Percentiles rank a stretch among this genome's conserved stretches.
These are phyloP conservation scores for Lithophane leautieri DNA, from an alignment of 2,888 invertebrate genomes.

Conservation along the genomic window DNA sequence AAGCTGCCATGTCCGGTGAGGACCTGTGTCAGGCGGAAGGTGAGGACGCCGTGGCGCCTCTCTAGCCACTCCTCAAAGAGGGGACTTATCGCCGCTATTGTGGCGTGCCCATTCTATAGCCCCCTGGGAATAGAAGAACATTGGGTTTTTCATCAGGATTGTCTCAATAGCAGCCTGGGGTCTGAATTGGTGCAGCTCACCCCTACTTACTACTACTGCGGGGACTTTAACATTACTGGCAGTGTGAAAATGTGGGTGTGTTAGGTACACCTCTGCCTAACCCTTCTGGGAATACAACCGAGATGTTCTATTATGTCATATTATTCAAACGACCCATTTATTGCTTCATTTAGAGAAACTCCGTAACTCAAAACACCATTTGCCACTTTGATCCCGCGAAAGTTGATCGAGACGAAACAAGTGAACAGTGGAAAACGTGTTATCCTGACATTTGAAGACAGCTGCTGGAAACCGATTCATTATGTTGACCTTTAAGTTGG, in stretches of 20 bases:
- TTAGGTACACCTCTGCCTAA: background rate
- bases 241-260: background rate
- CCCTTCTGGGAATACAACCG: background rate
- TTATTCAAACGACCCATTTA: background rate
- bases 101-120: too few relatives aligned
- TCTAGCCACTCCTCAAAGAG: too few relatives aligned
- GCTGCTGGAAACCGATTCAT: slow-evolving; percentile 18
- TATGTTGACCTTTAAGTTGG: slow-evolving; percentile 36
- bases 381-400: slow-evolving; percentile 6
- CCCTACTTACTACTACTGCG: background rate
- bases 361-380: background rate
- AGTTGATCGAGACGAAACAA: slow-evolving; percentile 23
- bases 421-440: slow-evolving; percentile 39
- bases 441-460: slow-evolving; percentile 49
- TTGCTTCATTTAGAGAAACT: too few relatives aligned
- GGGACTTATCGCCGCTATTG: too few relatives aligned
- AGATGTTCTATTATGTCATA: background rate
- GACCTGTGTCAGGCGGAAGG: too few relatives aligned
- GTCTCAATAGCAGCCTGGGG: background rate
- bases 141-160: background rate
- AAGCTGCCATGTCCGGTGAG: too few relatives aligned
- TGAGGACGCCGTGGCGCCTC: too few relatives aligned
- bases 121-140: background rate
- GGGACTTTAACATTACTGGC: background rate
- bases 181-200: background rate